Percentiles rank a stretch among this genome's conserved stretches.
These are phyloP conservation scores for Dascyllus trimaculatus DNA, from an alignment of 2,113 vertebrate species.

Conservation along the genomic window DNA sequence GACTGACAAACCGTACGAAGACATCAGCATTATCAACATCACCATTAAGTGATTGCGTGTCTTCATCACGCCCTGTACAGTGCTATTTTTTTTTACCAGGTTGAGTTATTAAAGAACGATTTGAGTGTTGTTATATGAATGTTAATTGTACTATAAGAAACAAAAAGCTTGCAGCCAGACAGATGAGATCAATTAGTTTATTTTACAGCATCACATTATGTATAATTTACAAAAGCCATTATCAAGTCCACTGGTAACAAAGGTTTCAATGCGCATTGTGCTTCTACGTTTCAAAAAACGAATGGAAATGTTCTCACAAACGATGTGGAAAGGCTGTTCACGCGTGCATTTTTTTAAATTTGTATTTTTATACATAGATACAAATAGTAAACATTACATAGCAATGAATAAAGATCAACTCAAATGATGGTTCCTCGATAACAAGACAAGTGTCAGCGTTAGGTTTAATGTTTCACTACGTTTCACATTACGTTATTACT, in stretches of 20 bases:
- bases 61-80: constrained; percentile 17
- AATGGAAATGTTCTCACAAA: constrained; percentile 57
- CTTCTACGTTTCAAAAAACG: constrained; percentile 68
- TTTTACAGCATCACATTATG: constrained; percentile 80
- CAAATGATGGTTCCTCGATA: constrained; percentile 63
- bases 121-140: background rate
- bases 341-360: constrained; percentile 64
- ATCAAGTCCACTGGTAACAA: constrained; percentile 75
- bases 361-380: constrained; percentile 69
- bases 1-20: constrained; percentile 98
- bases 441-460: constrained; percentile 52
- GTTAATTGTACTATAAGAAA: background rate
- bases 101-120: constrained; percentile 34
- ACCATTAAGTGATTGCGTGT: constrained; percentile 89
- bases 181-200: constrained; percentile 61
- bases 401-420: constrained; percentile 76
- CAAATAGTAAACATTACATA: constrained; percentile 81
- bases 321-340: constrained; percentile 58
- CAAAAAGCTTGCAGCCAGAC: background rate
- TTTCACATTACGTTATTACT: constrained; percentile 65
- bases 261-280: constrained; percentile 69
- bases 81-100: constrained; percentile 35
- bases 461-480: constrained; percentile 51
- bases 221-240: constrained; percentile 81
- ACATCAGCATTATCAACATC: constrained; percentile 98